Percentiles rank a stretch among this genome's conserved stretches.
These are phyloP conservation scores for Zoanthus gigantus DNA, from an alignment of 92 coral and sea anemone species.

Conservation along the genomic window DNA sequence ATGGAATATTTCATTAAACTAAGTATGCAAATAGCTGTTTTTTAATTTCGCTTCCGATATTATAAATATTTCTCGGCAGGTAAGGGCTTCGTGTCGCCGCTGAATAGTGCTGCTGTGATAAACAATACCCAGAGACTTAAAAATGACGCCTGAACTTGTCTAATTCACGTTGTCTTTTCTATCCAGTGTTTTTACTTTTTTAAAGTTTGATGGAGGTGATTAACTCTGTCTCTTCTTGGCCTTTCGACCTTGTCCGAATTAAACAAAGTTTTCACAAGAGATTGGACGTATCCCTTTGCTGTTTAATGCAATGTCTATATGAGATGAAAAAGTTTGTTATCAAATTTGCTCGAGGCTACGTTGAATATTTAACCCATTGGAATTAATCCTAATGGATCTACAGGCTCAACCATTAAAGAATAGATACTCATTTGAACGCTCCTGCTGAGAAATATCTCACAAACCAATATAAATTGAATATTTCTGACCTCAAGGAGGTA, in stretches of 20 bases:
- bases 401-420: constrained; percentile 18
- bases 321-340: constrained; percentile 34
- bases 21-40: constrained; percentile 26
- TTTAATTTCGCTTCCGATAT: constrained; percentile 43
- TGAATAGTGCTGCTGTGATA: constrained; percentile 25
- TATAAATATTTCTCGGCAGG: constrained; percentile 39
- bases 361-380: constrained; percentile 33
- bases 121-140: constrained; percentile 21
- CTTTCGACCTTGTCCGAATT: neutral
- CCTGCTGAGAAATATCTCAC: constrained; percentile 53
- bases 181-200: neutral
- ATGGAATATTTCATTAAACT: constrained; percentile 10
- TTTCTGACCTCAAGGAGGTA: constrained; percentile 42
- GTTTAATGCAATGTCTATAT: constrained; percentile 7
- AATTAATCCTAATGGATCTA: constrained; percentile 50
- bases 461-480: constrained; percentile 26
- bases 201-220: neutral
- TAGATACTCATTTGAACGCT: constrained; percentile 38
- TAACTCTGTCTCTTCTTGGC: neutral
- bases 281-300: constrained; percentile 6
- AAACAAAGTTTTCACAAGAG: neutral
- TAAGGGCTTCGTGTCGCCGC: constrained; percentile 26
- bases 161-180: neutral
- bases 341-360: constrained; percentile 50
- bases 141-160: constrained; percentile 20